Evolutionary conservation across 2,888 invertebrate genomes (phyloP).

Genomic region (Pycnomerus fuliginosus): DNA sequence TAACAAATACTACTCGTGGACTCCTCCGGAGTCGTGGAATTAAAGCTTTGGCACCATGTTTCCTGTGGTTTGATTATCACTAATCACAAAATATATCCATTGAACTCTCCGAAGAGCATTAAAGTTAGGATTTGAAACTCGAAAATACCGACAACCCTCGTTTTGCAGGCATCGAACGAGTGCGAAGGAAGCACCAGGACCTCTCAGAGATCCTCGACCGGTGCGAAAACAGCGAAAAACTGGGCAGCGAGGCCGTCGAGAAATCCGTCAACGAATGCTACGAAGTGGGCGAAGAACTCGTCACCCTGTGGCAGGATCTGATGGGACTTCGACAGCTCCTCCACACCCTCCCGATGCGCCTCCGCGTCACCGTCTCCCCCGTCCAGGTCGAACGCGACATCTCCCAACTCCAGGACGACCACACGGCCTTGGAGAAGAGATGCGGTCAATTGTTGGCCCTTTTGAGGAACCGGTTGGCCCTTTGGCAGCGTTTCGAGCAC

Average conservation of each 20-base stretch:
- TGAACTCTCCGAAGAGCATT: too few relatives aligned
- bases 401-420: slow-evolving; percentile 71
- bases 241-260: slow-evolving; percentile 76
- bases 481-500: slow-evolving; percentile 77
- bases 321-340: slow-evolving; percentile 72
- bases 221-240: slow-evolving; percentile 70
- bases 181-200: slow-evolving; percentile 68
- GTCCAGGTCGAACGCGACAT: slow-evolving; percentile 69
- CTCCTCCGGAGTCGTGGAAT: too few relatives aligned
- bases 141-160: too few relatives aligned
- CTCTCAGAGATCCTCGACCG: slow-evolving; percentile 64
- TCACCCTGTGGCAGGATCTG: slow-evolving; percentile 74
- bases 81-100: too few relatives aligned
- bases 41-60: too few relatives aligned
- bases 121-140: too few relatives aligned
- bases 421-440: slow-evolving; percentile 69
- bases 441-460: slow-evolving; percentile 67
- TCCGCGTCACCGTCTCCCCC: slow-evolving; percentile 76
- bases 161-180: slow-evolving; percentile 70
- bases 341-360: slow-evolving; percentile 74
- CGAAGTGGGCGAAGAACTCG: slow-evolving; percentile 67
- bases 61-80: too few relatives aligned
- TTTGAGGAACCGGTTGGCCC: slow-evolving; percentile 63
- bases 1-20: too few relatives aligned
- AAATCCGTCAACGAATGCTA: slow-evolving; percentile 74